Evolutionary conservation across 2,797 vertebrate species (phyloP).

Genomic region (Pteropus rufus): DNA sequence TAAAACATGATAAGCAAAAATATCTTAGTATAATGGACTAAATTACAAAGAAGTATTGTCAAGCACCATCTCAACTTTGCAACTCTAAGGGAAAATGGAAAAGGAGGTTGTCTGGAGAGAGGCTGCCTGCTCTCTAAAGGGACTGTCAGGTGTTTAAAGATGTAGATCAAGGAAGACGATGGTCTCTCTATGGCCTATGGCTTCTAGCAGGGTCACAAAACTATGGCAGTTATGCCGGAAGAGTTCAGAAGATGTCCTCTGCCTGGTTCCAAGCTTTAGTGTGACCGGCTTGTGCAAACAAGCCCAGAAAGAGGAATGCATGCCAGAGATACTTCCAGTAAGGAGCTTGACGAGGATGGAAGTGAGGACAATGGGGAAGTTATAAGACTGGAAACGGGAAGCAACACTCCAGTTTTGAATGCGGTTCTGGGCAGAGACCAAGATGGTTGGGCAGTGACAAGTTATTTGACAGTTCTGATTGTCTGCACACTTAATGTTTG

Average conservation of each 20-base stretch:
- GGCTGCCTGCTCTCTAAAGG: not conserved
- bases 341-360: not conserved
- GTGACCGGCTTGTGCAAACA: not conserved
- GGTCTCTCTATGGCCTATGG: not conserved
- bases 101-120: not conserved
- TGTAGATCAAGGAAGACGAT: not conserved
- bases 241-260: not conserved
- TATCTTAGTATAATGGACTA: not conserved
- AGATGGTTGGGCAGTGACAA: not conserved
- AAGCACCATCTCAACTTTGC: not conserved
- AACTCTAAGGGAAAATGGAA: not conserved
- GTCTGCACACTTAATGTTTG: not conserved
- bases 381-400: not conserved
- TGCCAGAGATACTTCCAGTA: not conserved
- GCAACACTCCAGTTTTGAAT: not conserved
- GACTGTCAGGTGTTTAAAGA: not conserved
- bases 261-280: not conserved
- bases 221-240: not conserved
- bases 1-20: not conserved
- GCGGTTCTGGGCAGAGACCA: not conserved
- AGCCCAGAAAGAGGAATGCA: not conserved
- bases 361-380: not conserved
- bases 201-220: not conserved
- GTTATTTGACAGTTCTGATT: not conserved
- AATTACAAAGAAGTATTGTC: not conserved